Evolutionary conservation across 1,140 invertebrate genomes (phyloP), one percentile per base, ranked within the genome.

Genomic region (Portunus trituberculatus): DNA sequence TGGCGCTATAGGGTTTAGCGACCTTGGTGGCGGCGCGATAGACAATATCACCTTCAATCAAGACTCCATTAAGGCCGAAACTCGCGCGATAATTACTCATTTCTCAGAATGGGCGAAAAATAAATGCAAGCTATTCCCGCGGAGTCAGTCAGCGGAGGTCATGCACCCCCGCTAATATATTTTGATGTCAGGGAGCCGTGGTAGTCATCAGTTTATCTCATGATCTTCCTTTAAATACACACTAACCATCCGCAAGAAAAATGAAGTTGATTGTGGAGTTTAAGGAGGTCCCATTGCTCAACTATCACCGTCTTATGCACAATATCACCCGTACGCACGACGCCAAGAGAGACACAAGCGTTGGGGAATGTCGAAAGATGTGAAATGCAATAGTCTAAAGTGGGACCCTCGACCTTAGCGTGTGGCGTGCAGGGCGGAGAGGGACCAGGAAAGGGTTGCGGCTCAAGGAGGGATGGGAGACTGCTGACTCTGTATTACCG

Each of bases 261-360:
- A 91, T 91, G 59, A 31, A 76, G 20, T 32, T 91, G 59, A 91
- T 76, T 91, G 90, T 76, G 90, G 31, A 76, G 90, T 39, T 91
- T 91, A 91, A 91, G 67, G 59, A 91, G 52, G 29, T 32, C 90
- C 67, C 90, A 76, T 91, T 91, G 52, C 90, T 91, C 90, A 32
- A 12, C 52, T 28, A 91, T 91, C 90, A 91, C 90, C 90, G 52
- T n/a, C 90, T 91, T 32, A 91, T 91, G 32, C 67, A 76, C 46
- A 91, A 76, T 91, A 91, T 91, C 90, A 91, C 59, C 90, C 90
- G 4, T 20, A 31, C 29, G 31, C 0, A 28, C 52, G 48, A 14
- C 52, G 25, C 52, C 0, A 10, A 91, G 25, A 76, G 67, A 25
- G 67, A 76, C 25, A 25, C 67, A 76, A 76, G 67, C 67, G 67